Conservation (phyloP, 2,888 invertebrate genomes). For the Morinoia aosen region DNA sequence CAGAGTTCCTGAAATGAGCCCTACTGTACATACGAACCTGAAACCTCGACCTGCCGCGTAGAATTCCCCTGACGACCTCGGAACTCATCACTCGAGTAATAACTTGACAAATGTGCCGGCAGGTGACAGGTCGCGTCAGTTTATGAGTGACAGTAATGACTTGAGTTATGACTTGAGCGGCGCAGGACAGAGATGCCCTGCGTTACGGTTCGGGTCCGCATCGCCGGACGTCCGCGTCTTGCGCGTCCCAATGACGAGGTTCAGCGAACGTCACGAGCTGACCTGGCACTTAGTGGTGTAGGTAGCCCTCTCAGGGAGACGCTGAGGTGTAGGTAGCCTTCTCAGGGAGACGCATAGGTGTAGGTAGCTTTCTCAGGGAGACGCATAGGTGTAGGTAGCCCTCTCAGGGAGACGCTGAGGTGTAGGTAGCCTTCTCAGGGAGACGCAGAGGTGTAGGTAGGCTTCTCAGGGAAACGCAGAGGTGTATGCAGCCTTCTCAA, state of each 20-base stretch:
- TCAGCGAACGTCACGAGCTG: background rate
- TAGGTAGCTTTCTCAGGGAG: too few species aligned
- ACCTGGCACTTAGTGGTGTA: background rate
- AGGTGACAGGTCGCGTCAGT: background rate
- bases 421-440: too few species aligned
- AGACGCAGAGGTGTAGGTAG: too few species aligned
- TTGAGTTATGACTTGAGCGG: slow-evolving; percentile 29
- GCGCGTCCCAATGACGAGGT: background rate
- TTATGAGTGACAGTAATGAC: slow-evolving; percentile 49
- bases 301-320: background rate
- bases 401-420: too few species aligned
- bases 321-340: background rate
- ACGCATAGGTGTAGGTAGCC: too few species aligned
- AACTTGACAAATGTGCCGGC: slow-evolving; percentile 37
- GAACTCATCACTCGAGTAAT: background rate
- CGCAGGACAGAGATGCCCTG: background rate
- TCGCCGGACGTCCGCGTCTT: slow-evolving; percentile 31
- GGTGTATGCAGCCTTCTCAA: too few species aligned
- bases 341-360: too few species aligned
- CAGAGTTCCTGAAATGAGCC: background rate
- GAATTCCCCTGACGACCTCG: background rate
- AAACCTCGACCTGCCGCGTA: background rate
- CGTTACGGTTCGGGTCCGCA: slow-evolving; percentile 35
- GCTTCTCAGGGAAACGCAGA: too few species aligned
- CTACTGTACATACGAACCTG: background rate